Evolutionary conservation across 1,140 invertebrate species (phyloP).

Genomic region (Spodoptera frugiperda): DNA sequence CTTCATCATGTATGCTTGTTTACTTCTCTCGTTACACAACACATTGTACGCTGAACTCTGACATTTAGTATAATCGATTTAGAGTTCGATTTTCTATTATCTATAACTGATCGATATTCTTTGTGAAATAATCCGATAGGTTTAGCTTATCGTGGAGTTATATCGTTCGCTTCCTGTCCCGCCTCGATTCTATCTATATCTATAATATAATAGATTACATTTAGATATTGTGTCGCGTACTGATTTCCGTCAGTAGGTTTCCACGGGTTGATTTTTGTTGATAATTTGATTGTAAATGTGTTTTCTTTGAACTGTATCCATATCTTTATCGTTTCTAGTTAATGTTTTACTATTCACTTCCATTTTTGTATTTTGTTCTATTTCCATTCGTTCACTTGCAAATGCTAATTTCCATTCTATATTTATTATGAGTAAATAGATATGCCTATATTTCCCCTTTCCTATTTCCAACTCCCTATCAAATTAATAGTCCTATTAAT

Average conservation of each 20-base stretch:
- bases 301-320: conserved; percentile 12
- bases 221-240: conserved; percentile 40
- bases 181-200: conserved; percentile 46
- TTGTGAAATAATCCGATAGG: conserved; percentile 61
- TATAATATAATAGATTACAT: conserved; percentile 36
- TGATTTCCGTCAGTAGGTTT: conserved; percentile 29
- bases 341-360: background rate
- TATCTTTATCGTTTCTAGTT: conserved; percentile 1
- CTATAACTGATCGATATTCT: conserved; percentile 65
- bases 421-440: background rate
- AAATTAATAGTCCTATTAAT: conserved; percentile 41
- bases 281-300: conserved; percentile 13
- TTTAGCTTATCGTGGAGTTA: conserved; percentile 65
- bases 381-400: background rate
- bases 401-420: background rate
- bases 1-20: background rate
- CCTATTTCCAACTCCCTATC: conserved; percentile 27
- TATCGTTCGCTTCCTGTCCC: conserved; percentile 65
- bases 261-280: background rate
- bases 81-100: conserved; percentile 60
- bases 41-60: conserved; percentile 59
- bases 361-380: background rate
- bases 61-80: conserved; percentile 75
- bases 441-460: background rate
- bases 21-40: background rate